Conservation (phyloP, 2,797 vertebrate species). For the Hafferia zeledoni region DNA sequence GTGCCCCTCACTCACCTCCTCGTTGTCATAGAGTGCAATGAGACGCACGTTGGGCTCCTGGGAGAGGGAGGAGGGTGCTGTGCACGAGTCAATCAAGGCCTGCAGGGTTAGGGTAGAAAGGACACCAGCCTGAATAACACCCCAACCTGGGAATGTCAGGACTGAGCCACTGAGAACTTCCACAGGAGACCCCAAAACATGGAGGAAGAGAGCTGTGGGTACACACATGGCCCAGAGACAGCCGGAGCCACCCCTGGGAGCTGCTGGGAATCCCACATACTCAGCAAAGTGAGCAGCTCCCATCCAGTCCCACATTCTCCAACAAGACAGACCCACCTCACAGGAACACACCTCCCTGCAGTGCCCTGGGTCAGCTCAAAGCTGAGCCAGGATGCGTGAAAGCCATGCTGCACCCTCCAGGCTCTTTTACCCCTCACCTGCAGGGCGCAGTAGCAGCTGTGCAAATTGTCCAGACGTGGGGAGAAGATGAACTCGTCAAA, state of each 20-base stretch:
- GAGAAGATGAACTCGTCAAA: slow-evolving; percentile 95
- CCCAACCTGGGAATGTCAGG: neutral
- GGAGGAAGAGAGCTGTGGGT: neutral
- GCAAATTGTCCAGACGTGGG: slow-evolving; percentile 94
- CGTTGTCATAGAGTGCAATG: slow-evolving; percentile 92
- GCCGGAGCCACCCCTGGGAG: neutral
- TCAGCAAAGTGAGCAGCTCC: neutral
- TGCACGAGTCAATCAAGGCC: slow-evolving; percentile 87
- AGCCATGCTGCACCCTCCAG: fast-evolving
- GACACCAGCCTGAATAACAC: neutral
- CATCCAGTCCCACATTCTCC: neutral
- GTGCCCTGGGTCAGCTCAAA: neutral
- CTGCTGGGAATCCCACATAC: neutral
- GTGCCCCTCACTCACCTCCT: slow-evolving; percentile 82
- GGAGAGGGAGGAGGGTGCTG: slow-evolving; percentile 79
- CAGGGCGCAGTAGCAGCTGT: slow-evolving; percentile 97
- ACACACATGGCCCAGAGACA: fast-evolving
- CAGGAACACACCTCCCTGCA: neutral
- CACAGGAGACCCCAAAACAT: neutral
- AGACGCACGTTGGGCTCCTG: slow-evolving; percentile 88
- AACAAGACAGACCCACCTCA: neutral
- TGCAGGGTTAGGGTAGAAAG: slow-evolving; percentile 44
- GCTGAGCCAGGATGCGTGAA: fast-evolving
- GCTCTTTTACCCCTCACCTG: slow-evolving; percentile 77
- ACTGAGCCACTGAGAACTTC: neutral